These are phyloP conservation scores for Prosapia bicincta DNA, from an alignment of 2,888 invertebrate species.

Conservation along the genomic window DNA sequence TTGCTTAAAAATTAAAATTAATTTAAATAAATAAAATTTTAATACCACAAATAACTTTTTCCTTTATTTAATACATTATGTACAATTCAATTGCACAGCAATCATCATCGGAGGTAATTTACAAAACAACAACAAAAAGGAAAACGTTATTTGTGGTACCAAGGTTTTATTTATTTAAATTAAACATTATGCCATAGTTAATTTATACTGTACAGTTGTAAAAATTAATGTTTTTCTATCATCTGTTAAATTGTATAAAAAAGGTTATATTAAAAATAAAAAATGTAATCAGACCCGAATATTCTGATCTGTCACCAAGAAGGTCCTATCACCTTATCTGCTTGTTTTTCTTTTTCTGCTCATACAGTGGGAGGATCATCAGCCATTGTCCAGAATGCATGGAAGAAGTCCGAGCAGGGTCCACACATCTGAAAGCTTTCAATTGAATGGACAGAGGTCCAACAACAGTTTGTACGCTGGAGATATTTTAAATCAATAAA, in stretches of 20 bases:
- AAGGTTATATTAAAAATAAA: conserved; percentile 11
- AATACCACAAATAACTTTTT: too few species aligned
- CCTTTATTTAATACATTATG: too few species aligned
- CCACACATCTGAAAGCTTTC: conserved; percentile 25
- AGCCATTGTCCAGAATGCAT: background rate
- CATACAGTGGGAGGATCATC: background rate
- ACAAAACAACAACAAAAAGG: too few species aligned
- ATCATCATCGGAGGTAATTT: too few species aligned
- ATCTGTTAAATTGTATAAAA: background rate
- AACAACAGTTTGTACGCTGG: background rate
- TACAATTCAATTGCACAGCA: too few species aligned
- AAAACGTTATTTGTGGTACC: too few species aligned
- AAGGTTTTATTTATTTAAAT: too few species aligned
- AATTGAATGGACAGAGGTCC: conserved; percentile 23
- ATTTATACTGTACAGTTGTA: too few species aligned
- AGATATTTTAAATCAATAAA: conserved; percentile 1
- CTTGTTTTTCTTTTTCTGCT: background rate
- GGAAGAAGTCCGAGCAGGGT: background rate
- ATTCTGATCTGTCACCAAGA: background rate
- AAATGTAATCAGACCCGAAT: background rate
- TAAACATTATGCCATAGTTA: too few species aligned
- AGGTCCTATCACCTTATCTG: background rate
- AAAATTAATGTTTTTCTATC: background rate
- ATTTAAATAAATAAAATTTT: too few species aligned
- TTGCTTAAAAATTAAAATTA: too few species aligned